Base-by-base conservation (phyloP, 1,140 invertebrate genomes). In the Oncopeltus fasciatus region DNA sequence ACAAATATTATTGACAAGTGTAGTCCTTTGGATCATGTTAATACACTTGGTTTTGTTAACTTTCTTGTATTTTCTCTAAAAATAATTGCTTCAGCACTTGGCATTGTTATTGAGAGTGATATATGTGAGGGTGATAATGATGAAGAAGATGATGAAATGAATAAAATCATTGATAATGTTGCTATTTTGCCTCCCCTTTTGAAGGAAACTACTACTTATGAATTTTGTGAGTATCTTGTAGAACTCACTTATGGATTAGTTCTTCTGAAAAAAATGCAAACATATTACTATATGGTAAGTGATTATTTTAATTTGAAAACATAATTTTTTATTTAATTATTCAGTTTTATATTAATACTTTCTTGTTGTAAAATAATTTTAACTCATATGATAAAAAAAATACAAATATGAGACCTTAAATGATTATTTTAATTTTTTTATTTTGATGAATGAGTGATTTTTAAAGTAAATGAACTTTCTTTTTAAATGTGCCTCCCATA, bases 211-310 rank as follows among this genome's bases (percentile, higher is more conserved):
- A 16, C 1, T 31, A 49, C 27, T 2, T 11, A 56, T 18, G 27
- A 56, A 61, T 56, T 61, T 56, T 16, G 27, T 33, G n/a, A 21
- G 14, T 27, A 21, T 12, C 26, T 61, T 5, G 14, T 56, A 11
- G 2, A 57, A 2, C 33, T 28, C 18, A 33, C 51, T 20, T 61
- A 53, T 56, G 27, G 38, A n/a, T 56, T 61, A 12, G 28, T 18
- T 5, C 31, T 61, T 12, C 11, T 61, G 18, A 53, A 46, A 43
- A 56, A 21, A 21, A 12, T 61, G 5, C 26, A 24, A 31, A 31
- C 21, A n/a, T 61, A 61, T 33, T 61, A 56, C 43, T 61, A 2
- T 16, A 61, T 29, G 53, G 60, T 61, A 57, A 33, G 60, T 61
- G 16, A 28, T 9, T 26, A 28, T 57, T 28, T 29, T 9, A n/a